Base-by-base conservation (phyloP, 2,888 invertebrate species). In the Drosophila imparisetae region DNA sequence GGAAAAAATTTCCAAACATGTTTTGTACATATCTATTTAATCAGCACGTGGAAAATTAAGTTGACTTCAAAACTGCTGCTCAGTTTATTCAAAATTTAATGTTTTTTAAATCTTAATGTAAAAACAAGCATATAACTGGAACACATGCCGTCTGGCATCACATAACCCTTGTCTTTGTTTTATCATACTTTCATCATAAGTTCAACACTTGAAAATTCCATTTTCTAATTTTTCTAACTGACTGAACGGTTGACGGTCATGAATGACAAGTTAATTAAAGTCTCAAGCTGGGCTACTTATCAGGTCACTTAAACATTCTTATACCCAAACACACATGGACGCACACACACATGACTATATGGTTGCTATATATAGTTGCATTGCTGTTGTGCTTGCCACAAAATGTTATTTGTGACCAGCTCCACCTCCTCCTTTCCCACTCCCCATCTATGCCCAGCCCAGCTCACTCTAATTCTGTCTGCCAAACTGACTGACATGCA, bases 251-350 rank as follows among this genome's bases (percentile, higher is more conserved):
- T 72, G 62, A 27, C 27, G 27, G 27, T 34, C 63, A 65, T 61
- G 67, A 73, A 64, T 78, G 85, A 69, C 75, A 78, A 64, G 73
- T 78, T 81, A 84, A 87, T 84, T 75, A 84, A 80, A 83, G 69
- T 69, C 58, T 60, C 40, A n/a, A 57, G 58, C 66, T 62, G 34
- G 38, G 52, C 24, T 40, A 52, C 2, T 45, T 8, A 27, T 52
- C 62, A 45, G 57, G 36, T 58, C 64, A 67, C 53, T 53, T 15
- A 21, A 24, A 15, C n/a, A 62, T 49, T 24, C 11, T 21, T 18
- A 11, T 15, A 40, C 30, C 15, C 5, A 54, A 8, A 55, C 40
- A 52, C 53, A 54, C 42, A 38, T 52, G 62, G 21, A 50, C 29
- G 13, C 27, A 54, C 45, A 65, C 52, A 75, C 73, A 60, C 67